These are phyloP conservation scores for Poeciliopsis presidionis DNA, from an alignment of 2,797 vertebrate genomes.

Conservation along the genomic window DNA sequence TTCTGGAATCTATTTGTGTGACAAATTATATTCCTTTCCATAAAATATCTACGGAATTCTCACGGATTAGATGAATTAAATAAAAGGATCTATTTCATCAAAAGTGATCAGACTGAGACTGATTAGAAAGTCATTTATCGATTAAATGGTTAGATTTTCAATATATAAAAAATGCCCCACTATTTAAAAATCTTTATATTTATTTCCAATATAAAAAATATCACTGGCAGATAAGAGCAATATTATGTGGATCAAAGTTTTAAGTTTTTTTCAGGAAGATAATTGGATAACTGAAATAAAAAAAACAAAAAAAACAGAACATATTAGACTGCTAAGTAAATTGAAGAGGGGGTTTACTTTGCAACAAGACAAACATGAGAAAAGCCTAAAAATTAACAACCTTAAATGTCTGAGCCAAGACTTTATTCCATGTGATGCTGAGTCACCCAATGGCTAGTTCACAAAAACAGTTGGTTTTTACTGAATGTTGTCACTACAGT, in stretches of 20 bases:
- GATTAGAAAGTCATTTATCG: neutral
- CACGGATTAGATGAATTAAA: neutral
- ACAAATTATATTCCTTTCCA: neutral
- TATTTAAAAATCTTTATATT: neutral
- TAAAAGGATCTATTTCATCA: neutral
- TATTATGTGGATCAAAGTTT: neutral
- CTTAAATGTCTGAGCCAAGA: neutral
- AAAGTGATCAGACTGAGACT: neutral
- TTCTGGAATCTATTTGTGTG: neutral
- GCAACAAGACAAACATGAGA: conserved; percentile 5
- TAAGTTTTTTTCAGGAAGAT: neutral
- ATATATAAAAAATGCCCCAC: neutral
- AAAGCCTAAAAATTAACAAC: neutral
- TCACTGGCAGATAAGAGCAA: neutral
- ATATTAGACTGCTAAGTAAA: neutral
- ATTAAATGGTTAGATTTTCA: neutral
- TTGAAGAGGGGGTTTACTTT: conserved; percentile 1
- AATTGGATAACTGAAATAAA: neutral
- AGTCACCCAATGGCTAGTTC: neutral
- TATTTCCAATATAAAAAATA: neutral
- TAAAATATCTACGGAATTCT: neutral
- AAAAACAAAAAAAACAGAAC: neutral
- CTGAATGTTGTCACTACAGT: neutral
- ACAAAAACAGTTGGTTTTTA: conserved; percentile 6
- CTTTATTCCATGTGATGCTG: neutral